Evolutionary conservation across 2,113 vertebrate species (phyloP), one percentile per base, ranked within the genome.

Genomic region (Brachyistius frenatus): DNA sequence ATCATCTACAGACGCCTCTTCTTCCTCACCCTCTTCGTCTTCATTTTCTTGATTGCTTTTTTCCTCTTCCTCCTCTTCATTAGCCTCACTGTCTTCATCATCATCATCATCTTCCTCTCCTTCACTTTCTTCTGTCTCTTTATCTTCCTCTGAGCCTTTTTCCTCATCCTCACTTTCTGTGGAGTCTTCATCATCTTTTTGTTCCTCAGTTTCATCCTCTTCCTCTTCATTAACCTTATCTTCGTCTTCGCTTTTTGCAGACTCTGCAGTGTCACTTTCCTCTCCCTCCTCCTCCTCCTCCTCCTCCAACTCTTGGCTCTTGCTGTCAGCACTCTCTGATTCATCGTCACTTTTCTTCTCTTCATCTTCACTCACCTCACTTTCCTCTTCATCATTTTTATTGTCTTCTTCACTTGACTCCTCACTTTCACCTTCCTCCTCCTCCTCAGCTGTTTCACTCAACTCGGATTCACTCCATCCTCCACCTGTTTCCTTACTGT

Each of bases 131-230:
- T 78, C 54, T 30, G 39, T 68, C 13, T 77, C 77, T 46, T 78
- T 66, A 7, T 75, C 76, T 52, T 75, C 74, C 2, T 41, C 70
- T 1, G 62, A 75, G 5, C 64, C 47, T 33, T 54, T 52, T 44
- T 77, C 60, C 41, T 85, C 71, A 14, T 69, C 75, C 39, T 88
- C 72, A 76, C 61, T 78, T 52, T 63, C 32, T 0, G 47, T 41
- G 14, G 71, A 65, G 53, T 73, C 69, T 61, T 60, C 5, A 23
- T 44, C 3, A 50, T 7, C 49, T 50, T 50, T n/a, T n/a, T 50
- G 14, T n/a, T 32, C 15, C 4, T 89, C 87, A 50, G 4, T 50
- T 56, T 70, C 88, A 3, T 89, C 88, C 55, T 53, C 58, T 56
- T 75, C 61, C 23, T 74, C 56, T 55, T 53, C 62, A 2, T 49